phyloP scores from a whole-genome alignment of 2,113 vertebrate genomes.

The Anhinga rufa region DNA sequence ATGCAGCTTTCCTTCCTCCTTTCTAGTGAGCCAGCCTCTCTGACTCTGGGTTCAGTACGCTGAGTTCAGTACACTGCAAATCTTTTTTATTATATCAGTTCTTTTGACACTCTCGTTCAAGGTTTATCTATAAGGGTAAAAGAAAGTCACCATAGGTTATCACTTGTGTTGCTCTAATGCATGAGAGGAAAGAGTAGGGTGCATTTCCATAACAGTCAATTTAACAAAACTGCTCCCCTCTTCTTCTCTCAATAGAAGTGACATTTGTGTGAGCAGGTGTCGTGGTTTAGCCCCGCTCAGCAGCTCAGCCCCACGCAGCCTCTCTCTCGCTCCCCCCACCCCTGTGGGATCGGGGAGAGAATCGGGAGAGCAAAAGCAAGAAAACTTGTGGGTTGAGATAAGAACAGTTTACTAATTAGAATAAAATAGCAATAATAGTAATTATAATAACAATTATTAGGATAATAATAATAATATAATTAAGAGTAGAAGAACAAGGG shows the following conservation, averaged over 20 bases:
- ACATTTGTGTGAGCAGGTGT: not conserved
- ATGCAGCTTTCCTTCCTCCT: not conserved
- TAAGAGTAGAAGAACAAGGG: too few relatives aligned
- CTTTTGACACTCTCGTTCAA: not conserved
- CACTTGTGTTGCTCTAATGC: not conserved
- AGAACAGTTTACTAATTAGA: too few relatives aligned
- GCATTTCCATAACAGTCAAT: fast-evolving
- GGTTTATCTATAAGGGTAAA: not conserved
- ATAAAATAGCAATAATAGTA: too few relatives aligned
- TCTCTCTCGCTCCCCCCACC: too few relatives aligned
- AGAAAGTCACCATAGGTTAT: not conserved
- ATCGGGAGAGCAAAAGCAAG: too few relatives aligned
- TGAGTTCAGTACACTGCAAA: not conserved
- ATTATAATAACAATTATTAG: too few relatives aligned
- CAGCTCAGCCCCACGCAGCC: too few relatives aligned
- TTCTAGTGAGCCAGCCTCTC: not conserved
- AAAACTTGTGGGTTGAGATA: too few relatives aligned
- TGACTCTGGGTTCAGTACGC: not conserved
- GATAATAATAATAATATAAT: too few relatives aligned
- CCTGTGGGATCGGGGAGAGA: too few relatives aligned
- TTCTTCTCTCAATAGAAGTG: not conserved
- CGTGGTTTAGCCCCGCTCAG: too few relatives aligned
- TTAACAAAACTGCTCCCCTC: not conserved
- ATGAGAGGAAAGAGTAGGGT: not conserved
- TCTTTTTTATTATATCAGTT: not conserved